Percentiles rank a stretch among this genome's conserved stretches.
phyloP scores from a whole-genome alignment of 2,888 invertebrate genomes.

The Polietes domitor region DNA sequence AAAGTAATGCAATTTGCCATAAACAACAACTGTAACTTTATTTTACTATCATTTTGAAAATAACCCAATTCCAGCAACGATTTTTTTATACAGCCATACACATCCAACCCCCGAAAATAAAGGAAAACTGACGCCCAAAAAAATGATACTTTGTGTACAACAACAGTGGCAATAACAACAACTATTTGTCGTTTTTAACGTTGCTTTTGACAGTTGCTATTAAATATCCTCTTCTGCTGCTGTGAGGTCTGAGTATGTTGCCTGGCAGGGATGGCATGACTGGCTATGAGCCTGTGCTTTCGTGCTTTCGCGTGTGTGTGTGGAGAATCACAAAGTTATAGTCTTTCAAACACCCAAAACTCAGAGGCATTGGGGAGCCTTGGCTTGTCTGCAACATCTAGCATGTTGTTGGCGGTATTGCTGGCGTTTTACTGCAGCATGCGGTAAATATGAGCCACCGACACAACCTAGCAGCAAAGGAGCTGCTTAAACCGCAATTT shows the following conservation, averaged over 20 bases:
- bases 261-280: not conserved
- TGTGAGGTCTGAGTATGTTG: not conserved
- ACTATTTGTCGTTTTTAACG: slow-evolving; percentile 51
- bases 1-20: slow-evolving; percentile 29
- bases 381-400: not conserved
- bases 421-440: not conserved
- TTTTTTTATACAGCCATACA: not conserved
- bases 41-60: slow-evolving; percentile 28
- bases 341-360: not conserved
- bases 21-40: slow-evolving; percentile 29
- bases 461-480: too few species aligned
- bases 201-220: slow-evolving; percentile 57
- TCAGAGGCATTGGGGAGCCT: not conserved
- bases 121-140: not conserved
- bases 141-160: not conserved
- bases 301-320: not conserved
- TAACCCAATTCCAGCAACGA: slow-evolving; percentile 24
- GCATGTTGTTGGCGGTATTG: not conserved
- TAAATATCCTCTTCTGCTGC: slow-evolving; percentile 20
- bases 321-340: not conserved
- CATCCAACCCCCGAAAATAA: not conserved
- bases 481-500: slow-evolving; percentile 16
- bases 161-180: not conserved
- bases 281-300: too few species aligned
- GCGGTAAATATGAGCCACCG: slow-evolving; percentile 11